Evolutionary conservation across 2,113 vertebrate genomes (phyloP).

Genomic region (Isurus oxyrinchus): DNA sequence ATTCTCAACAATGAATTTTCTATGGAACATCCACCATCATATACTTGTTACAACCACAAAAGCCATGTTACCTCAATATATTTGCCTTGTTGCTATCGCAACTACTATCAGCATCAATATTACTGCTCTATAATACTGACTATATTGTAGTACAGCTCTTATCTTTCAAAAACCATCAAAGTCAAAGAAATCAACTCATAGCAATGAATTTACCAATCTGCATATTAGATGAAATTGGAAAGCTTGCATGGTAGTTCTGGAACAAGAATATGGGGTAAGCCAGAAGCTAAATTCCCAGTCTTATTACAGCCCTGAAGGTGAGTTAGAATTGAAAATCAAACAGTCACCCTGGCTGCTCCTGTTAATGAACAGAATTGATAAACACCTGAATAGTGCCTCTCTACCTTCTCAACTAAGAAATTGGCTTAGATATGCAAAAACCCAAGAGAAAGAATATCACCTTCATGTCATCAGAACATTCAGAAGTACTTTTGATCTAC

Average conservation of each 20-base stretch:
- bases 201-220: neutral
- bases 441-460: too few relatives aligned
- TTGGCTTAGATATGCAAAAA: too few relatives aligned
- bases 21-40: neutral
- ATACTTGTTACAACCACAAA: neutral
- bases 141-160: neutral
- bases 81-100: neutral
- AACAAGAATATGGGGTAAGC: neutral
- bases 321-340: neutral
- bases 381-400: neutral
- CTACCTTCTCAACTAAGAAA: neutral
- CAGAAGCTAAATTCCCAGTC: neutral
- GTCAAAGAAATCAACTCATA: neutral
- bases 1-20: neutral
- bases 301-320: neutral
- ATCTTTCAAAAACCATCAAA: neutral
- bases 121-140: neutral
- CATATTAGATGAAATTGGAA: neutral
- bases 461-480: too few relatives aligned
- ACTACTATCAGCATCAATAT: neutral
- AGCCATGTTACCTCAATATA: too few relatives aligned
- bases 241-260: neutral
- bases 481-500: too few relatives aligned
- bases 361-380: neutral
- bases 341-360: neutral